Evolutionary conservation across 2,113 vertebrate genomes (phyloP).

Genomic region (Trematomus loennbergii): DNA sequence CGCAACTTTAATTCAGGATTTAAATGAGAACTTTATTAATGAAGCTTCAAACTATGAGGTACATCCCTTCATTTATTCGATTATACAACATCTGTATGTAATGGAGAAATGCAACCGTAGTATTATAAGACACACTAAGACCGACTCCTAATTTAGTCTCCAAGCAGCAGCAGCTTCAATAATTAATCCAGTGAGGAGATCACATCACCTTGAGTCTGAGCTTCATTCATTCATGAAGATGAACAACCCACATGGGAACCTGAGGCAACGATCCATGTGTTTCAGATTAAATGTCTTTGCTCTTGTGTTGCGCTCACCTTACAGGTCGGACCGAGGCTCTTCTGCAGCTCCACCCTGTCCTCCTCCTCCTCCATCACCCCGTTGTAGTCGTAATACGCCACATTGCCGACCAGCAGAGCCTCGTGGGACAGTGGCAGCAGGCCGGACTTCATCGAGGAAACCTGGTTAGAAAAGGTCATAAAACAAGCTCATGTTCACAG

Average conservation of each 20-base stretch:
- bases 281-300: background rate
- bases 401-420: constrained; percentile 92
- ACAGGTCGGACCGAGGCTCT: constrained; percentile 95
- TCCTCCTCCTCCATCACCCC: constrained; percentile 93
- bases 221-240: constrained; percentile 10
- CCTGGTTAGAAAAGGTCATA: constrained; percentile 77
- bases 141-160: background rate
- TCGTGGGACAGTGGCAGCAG: constrained; percentile 94
- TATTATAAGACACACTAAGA: background rate
- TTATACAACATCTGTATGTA: too few species aligned
- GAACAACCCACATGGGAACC: background rate
- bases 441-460: constrained; percentile 95
- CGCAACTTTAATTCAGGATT: too few species aligned
- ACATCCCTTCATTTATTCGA: too few species aligned
- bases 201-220: constrained; percentile 16
- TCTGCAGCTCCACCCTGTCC: constrained; percentile 94
- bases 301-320: constrained; percentile 85
- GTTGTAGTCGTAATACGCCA: constrained; percentile 93
- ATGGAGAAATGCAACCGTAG: background rate
- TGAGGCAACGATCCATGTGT: background rate
- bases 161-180: constrained; percentile 18
- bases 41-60: too few species aligned
- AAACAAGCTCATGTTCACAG: background rate
- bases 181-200: background rate
- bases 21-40: too few species aligned